A percentile compares a stretch with the other conserved stretches of the same genome.
Conservation (phyloP, 2,113 vertebrate genomes). For the Pituophis catenifer region DNA sequence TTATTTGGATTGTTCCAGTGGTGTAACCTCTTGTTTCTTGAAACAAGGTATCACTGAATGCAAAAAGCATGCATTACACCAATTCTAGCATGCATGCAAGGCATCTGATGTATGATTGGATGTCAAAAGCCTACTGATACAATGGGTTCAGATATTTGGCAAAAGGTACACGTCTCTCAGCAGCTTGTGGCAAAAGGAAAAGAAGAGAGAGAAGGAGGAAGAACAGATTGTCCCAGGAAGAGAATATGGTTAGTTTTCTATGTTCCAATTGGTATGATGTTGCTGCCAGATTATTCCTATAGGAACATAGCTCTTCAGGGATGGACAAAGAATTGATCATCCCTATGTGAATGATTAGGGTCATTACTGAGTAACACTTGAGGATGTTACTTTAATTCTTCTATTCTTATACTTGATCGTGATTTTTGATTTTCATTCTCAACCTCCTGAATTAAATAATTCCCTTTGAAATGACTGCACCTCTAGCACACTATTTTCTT, state of each 20-base stretch:
- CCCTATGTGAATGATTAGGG: not conserved
- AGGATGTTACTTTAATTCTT: not conserved
- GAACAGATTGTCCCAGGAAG: not conserved
- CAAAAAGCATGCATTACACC: not conserved
- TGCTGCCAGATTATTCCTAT: not conserved
- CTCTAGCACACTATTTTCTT: conserved; percentile 32
- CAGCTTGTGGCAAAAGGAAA: not conserved
- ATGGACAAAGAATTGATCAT: not conserved
- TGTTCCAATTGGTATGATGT: not conserved
- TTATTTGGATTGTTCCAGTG: not conserved
- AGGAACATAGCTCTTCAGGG: not conserved
- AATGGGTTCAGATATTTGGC: not conserved
- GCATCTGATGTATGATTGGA: not conserved
- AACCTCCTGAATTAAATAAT: not conserved
- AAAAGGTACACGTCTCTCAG: not conserved
- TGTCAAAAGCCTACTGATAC: not conserved
- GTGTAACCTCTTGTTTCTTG: not conserved
- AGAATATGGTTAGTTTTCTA: not conserved
- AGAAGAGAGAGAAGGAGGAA: not conserved
- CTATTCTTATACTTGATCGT: not conserved
- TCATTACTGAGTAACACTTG: not conserved
- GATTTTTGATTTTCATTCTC: not conserved
- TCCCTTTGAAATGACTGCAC: conserved; percentile 24
- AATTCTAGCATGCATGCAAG: not conserved
- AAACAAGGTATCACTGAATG: too few relatives aligned